Conservation (phyloP, 2,888 invertebrate species). For the Rhogogaster chlorosoma region DNA sequence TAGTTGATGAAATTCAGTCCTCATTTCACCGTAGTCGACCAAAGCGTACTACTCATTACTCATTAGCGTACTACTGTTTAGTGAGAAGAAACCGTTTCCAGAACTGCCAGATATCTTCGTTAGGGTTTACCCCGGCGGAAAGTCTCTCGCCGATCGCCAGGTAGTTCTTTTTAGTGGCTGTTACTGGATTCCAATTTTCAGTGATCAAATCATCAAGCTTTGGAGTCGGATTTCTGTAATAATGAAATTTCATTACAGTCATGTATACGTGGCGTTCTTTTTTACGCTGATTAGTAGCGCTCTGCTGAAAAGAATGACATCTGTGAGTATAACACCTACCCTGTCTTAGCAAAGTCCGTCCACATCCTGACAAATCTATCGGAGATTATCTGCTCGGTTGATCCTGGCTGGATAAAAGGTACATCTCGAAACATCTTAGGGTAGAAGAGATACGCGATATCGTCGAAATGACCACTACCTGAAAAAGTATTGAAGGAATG, state of each 20-base stretch:
- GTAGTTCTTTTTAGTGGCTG: slow-evolving; percentile 17
- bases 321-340: slow-evolving; percentile 73
- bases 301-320: not conserved
- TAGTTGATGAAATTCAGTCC: not conserved
- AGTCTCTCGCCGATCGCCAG: slow-evolving; percentile 54
- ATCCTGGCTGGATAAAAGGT: slow-evolving; percentile 62
- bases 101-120: slow-evolving; percentile 55
- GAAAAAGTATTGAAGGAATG: slow-evolving; percentile 49
- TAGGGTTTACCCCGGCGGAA: slow-evolving; percentile 52
- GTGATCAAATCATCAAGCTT: slow-evolving; percentile 62
- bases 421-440: slow-evolving; percentile 38
- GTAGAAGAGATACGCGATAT: slow-evolving; percentile 81
- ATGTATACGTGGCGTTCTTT: not conserved
- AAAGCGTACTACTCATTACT: not conserved
- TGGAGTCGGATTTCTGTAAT: slow-evolving; percentile 78
- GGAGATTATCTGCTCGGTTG: slow-evolving; percentile 75
- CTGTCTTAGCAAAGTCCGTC: slow-evolving; percentile 83
- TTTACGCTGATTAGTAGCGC: not conserved
- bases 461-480: slow-evolving; percentile 83
- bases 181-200: slow-evolving; percentile 26
- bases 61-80: not conserved
- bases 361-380: slow-evolving; percentile 79
- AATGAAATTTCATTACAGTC: not conserved
- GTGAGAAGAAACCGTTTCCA: slow-evolving; percentile 57
- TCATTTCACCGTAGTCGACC: not conserved